Evolutionary conservation across 2,888 invertebrate species (phyloP).

Genomic region (Caenorhabditis uteleia): DNA sequence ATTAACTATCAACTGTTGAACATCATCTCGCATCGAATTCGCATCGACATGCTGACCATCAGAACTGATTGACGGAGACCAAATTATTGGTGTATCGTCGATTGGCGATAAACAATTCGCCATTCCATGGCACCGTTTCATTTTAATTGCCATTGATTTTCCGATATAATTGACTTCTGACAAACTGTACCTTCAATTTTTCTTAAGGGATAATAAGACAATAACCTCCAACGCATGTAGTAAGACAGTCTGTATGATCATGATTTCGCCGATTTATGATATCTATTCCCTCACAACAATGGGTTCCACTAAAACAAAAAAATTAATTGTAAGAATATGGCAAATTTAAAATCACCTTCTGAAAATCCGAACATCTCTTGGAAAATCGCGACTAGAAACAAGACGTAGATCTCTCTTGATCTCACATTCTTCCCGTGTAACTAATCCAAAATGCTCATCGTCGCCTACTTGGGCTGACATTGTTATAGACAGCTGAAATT

Average conservation of each 20-base stretch:
- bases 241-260: conserved; percentile 19
- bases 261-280: conserved; percentile 11
- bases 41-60: conserved; percentile 25
- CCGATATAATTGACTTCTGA: conserved; percentile 12
- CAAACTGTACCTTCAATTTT: neutral
- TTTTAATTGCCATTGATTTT: conserved; percentile 18
- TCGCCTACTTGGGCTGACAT: conserved; percentile 13
- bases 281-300: conserved; percentile 18
- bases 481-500: conserved; percentile 3
- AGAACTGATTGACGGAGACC: neutral
- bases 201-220: neutral
- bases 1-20: conserved; percentile 18
- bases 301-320: conserved; percentile 14
- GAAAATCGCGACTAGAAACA: conserved; percentile 30
- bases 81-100: neutral
- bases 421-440: conserved; percentile 30
- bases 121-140: conserved; percentile 33
- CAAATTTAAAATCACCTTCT: conserved; percentile 17
- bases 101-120: neutral
- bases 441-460: conserved; percentile 25
- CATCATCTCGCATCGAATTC: conserved; percentile 11
- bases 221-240: conserved; percentile 18
- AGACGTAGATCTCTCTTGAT: conserved; percentile 26
- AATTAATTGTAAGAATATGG: neutral
- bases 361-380: conserved; percentile 35